These are phyloP conservation scores for Platysteira castanea DNA, from an alignment of 2,113 vertebrate species.

Conservation along the genomic window DNA sequence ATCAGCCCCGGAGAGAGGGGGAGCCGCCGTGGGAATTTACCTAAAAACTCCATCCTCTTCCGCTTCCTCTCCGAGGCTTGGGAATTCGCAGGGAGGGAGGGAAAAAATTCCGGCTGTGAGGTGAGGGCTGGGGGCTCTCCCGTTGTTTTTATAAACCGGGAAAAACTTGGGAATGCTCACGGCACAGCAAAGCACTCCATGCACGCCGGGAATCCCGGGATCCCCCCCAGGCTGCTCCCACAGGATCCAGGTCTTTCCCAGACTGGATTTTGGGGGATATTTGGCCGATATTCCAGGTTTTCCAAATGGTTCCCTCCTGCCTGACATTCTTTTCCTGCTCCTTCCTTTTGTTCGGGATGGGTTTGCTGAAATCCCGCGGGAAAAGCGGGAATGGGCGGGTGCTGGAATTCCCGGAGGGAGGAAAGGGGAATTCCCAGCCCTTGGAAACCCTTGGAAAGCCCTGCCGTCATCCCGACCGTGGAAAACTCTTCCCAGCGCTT, in stretches of 20 bases:
- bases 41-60: constrained; percentile 51
- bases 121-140: background rate
- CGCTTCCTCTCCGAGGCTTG: constrained; percentile 55
- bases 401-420: background rate
- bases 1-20: too few species aligned
- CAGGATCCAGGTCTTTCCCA: background rate
- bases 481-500: fast-evolving
- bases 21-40: constrained; percentile 34
- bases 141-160: background rate
- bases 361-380: background rate
- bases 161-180: background rate
- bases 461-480: background rate
- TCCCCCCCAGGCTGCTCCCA: background rate
- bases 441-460: background rate
- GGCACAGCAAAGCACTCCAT: constrained; percentile 20
- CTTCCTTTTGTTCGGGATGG: background rate
- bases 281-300: background rate
- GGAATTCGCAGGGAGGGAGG: background rate
- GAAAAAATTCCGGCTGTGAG: background rate
- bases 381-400: fast-evolving
- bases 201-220: background rate
- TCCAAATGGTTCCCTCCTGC: background rate
- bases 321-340: background rate
- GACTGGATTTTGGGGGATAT: background rate
- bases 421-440: background rate